Conservation (phyloP, 2,113 vertebrate genomes). For the Mellivora capensis region DNA sequence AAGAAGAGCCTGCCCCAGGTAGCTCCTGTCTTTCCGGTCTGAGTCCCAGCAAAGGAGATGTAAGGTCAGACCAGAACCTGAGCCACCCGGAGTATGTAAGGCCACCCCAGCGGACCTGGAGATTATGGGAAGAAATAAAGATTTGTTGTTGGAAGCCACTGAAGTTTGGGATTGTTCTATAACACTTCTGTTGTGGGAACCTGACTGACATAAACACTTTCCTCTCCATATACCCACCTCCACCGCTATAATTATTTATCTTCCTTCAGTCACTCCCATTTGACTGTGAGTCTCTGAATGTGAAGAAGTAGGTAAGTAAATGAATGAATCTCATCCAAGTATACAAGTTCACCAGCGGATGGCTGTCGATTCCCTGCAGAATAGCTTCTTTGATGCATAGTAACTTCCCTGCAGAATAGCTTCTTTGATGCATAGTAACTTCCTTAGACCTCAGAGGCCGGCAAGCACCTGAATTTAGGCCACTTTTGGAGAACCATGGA, state of each 20-base stretch:
- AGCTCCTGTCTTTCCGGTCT: neutral
- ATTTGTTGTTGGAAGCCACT: neutral
- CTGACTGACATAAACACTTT: neutral
- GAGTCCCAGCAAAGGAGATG: neutral
- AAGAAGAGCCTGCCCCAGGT: neutral
- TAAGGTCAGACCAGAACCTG: neutral
- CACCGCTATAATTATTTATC: neutral
- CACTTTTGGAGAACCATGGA: neutral
- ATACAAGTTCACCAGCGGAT: neutral
- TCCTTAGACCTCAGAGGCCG: neutral
- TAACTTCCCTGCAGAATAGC: neutral
- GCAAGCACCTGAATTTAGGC: neutral
- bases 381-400: neutral
- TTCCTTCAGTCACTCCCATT: neutral
- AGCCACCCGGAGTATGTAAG: neutral
- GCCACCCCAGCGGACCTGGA: neutral
- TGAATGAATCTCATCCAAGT: neutral
- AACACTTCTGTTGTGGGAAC: neutral
- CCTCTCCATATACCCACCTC: neutral
- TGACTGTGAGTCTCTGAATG: neutral
- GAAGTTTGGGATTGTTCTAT: neutral
- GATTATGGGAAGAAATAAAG: neutral
- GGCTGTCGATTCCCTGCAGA: neutral
- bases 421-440: neutral
- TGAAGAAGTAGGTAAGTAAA: neutral